Evolutionary conservation across 2,888 invertebrate species (phyloP), one percentile per base, ranked within the genome.

Genomic region (Margaritifera margaritifera): DNA sequence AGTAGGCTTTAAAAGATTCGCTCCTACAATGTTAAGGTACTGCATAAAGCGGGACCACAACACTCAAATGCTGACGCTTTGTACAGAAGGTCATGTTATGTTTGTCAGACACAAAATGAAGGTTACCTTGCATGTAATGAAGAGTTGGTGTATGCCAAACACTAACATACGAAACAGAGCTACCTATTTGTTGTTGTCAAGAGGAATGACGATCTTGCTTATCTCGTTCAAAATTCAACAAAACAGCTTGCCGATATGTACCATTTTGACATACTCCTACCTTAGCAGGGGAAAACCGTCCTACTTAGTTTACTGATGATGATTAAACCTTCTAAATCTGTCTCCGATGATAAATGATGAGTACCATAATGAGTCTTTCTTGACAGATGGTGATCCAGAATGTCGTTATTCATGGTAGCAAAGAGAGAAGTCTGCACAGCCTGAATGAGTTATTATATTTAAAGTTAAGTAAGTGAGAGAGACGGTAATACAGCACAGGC

Each of bases 121-220:
- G 31, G 18, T 11, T 54, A 25, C 31, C 31, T 1, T 31, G 8
- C 6, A 31, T 6, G 31, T 8, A 31, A 31, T 31, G 31, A 31
- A 66, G 64, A 54, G 53, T 64, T 6, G 68, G 73, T 19, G 64
- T 71, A 6, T 73, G 71, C 62, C 54, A 59, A 2, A 73, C 71
- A 25, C 60, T 75, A 15, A 68, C 66, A 11, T 68, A 31, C 63
- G 1, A 69, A 63, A 54, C 74, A 71, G 74, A 74, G 72, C n/a
- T 71, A 71, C 53, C 72, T 71, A 20, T 74, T 51, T 62, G 19
- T 70, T 11, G 52, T 74, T 11, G 55, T 52, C 2, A 71, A 56
- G 57, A 63, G 52, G 57, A 53, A 75, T 22, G 69, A 71, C 55
- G 69, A 71, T 57, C 24, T 71, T 1, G 66, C 61, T n/a, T 71